Evolutionary conservation across 2,888 invertebrate genomes (phyloP).

Genomic region (Rhamphomyia laevipes): DNA sequence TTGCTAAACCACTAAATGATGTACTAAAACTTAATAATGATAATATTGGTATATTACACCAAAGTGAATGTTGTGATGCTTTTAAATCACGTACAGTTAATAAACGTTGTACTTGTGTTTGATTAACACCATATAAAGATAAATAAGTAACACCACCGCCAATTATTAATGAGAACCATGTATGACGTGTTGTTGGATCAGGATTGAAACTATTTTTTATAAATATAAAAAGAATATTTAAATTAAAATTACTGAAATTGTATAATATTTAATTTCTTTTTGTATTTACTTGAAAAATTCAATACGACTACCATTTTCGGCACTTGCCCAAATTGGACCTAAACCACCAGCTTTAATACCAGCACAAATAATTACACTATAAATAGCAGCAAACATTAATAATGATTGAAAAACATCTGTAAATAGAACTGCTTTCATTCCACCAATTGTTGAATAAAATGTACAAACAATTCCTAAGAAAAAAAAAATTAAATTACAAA

Average conservation of each 20-base stretch:
- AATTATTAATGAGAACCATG: constrained; percentile 68
- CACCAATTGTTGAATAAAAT: constrained; percentile 77
- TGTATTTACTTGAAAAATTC: constrained; percentile 56
- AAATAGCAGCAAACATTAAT: constrained; percentile 75
- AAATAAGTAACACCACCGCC: constrained; percentile 74
- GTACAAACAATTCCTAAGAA: constrained; percentile 58
- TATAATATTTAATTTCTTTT: not conserved
- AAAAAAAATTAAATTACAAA: constrained; percentile 2
- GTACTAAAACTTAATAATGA: constrained; percentile 61
- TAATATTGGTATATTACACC: constrained; percentile 73
- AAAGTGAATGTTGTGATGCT: constrained; percentile 58
- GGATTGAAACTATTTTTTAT: constrained; percentile 51
- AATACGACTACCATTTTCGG: constrained; percentile 55
- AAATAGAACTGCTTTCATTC: constrained; percentile 82
- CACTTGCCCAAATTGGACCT: constrained; percentile 56
- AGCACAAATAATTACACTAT: constrained; percentile 65
- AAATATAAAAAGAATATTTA: not conserved
- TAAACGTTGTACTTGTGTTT: constrained; percentile 68
- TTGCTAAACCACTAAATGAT: constrained; percentile 65
- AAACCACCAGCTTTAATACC: constrained; percentile 58
- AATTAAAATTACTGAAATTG: not conserved
- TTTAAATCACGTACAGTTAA: constrained; percentile 58
- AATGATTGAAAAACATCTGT: constrained; percentile 77
- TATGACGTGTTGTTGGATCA: constrained; percentile 72
- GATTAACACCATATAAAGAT: constrained; percentile 77